Evolutionary conservation across 2,113 vertebrate genomes (phyloP), one percentile per base, ranked within the genome.

Genomic region (Neotoma lepida): DNA sequence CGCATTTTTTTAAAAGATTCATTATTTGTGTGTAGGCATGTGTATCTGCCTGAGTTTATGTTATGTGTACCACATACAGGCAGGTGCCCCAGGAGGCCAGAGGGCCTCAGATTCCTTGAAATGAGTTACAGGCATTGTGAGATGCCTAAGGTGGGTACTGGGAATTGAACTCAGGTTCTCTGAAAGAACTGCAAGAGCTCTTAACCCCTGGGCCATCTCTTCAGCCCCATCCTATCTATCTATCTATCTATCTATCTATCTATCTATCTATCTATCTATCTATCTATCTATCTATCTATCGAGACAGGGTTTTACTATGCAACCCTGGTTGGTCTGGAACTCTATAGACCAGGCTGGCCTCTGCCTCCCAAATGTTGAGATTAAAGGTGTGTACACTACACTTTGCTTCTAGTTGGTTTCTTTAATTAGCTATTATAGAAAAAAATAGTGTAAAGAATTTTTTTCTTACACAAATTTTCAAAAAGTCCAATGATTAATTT

Each of bases 401-500:
- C 41, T 24, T 74, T 74, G 24, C 73, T 28, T 74, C 14, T 46
- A 74, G 15, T 18, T 92, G 85, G 33, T 41, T 86, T 94, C 24
- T 86, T 54, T 51, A 88, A 86, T 74, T 78, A 90, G 77, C 18
- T 95, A 94, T 87, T 33, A 68, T 35, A 41, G 28, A 87, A 56
- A 85, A 90, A 80, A 77, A 44, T 30, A 78, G 14, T 35, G 51
- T 15, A 80, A 24, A 58, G 33, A 78, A 68, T 17, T 54, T 44
- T 76, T 84, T 76, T 51, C 51, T 51, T 84, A 90, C 56, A 66
- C 81, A 92, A 4, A 35, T 39, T 46, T 70, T 54, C 73, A 87
- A 71, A 77, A 93, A 95, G 85, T 30, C 94, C 30, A 88, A 74
- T 22, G n/a, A 20, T 35, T 91, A 88, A 71, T 88, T 94, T 92